A percentile compares a stretch with the other conserved stretches of the same genome.
Conservation (phyloP, 1,140 invertebrate genomes). For the Diachasmimorpha longicaudata region DNA sequence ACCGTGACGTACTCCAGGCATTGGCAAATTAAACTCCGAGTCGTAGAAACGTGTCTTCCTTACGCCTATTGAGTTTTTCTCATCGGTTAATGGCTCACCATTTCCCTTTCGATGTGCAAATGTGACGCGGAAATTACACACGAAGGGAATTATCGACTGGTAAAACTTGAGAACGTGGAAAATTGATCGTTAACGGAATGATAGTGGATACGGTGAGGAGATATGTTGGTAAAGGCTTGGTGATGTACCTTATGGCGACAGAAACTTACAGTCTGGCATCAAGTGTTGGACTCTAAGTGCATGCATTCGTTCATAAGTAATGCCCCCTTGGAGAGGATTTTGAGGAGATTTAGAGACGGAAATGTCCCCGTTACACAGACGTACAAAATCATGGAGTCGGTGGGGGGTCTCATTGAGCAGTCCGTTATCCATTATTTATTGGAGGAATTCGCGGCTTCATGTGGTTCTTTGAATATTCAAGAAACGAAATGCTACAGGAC, state of each 20-base stretch:
- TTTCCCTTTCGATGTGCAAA: not conserved
- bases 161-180: conserved; percentile 1
- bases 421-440: conserved; percentile 21
- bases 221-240: not conserved
- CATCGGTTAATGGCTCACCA: not conserved
- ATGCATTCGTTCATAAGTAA: conserved; percentile 19
- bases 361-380: not conserved
- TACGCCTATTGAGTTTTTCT: not conserved
- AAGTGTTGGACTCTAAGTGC: conserved; percentile 11
- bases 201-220: not conserved
- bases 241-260: conserved; percentile 6
- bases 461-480: not conserved
- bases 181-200: conserved; percentile 17
- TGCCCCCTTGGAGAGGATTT: not conserved
- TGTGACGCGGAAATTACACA: not conserved
- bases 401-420: not conserved
- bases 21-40: conserved; percentile 16
- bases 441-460: not conserved
- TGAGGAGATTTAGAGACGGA: not conserved
- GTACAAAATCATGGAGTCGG: not conserved
- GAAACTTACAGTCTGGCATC: not conserved
- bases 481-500: not conserved
- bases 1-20: not conserved
- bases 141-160: conserved; percentile 19
- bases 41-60: not conserved